Evolutionary conservation across 2,797 vertebrate genomes (phyloP), one percentile per base, ranked within the genome.

Genomic region (Nannoperca australis): DNA sequence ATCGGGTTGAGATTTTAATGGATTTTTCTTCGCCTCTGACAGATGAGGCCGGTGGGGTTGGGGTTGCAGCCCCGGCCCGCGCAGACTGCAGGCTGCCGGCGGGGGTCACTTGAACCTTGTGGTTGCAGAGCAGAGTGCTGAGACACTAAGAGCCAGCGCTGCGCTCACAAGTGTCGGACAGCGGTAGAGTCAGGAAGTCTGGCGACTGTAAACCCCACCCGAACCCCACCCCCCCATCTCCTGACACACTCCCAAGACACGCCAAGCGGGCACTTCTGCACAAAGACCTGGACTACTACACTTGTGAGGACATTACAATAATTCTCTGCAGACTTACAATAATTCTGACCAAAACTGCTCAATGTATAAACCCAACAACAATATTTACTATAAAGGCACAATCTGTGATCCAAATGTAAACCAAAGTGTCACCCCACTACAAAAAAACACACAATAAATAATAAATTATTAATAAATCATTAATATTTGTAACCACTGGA

Each of bases 151-250:
- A 89, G 93, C 73, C 91, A 93, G 83, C 88, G 76, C 92, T 88
- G 88, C 92, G 92, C 94, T 96, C 93, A 83, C 95, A 94, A 96
- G 94, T 94, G 94, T 94, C 92, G 85, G 91, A 94, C 94, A 70
- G 89, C 84, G 78, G 63, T 84, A 97, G 96, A 97, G 97, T 94
- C 96, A 97, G 95, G 93, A 96, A 96, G 96, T 97, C 96, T 97
- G 96, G 95, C 94, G 93, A 91, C 94, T 95, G 81, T 93, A 95
- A 94, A 92, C 93, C 90, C 88, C 84, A 87, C 87, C 88, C 94
- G 88, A 94, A 53, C 36, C 9, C 36, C 36, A 11, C 24, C 40
- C 59, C 58, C 40, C 73, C n/a, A n/a, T 65, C 70, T 59, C 74
- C 74, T 73, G 27, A 79, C 81, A 65, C 45, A 42, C 85, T 61